Conservation (phyloP, 1,140 invertebrate species). For the Pemphigus obesinymphae region DNA sequence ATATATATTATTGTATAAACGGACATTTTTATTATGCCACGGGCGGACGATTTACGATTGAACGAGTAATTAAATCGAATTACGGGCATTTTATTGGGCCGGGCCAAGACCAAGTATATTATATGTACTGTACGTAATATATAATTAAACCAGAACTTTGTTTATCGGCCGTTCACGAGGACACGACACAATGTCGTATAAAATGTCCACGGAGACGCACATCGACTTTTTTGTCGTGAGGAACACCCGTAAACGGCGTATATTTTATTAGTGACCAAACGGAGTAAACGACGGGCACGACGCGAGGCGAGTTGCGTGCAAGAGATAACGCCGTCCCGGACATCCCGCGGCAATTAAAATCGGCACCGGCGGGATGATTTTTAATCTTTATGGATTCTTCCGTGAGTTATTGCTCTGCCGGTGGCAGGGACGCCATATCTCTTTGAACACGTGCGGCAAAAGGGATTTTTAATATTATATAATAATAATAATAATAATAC, state of each 20-base stretch:
- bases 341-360: slow-evolving; percentile 16
- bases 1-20: not conserved
- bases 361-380: not conserved
- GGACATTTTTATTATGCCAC: too few species aligned
- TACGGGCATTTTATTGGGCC: not conserved
- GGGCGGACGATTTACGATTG: not conserved
- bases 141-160: not conserved
- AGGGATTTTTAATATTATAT: slow-evolving; percentile 10
- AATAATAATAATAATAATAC: too few species aligned
- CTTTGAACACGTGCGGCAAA: not conserved
- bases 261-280: too few species aligned
- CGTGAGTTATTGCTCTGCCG: slow-evolving; percentile 1
- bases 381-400: slow-evolving; percentile 32
- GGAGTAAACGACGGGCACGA: too few species aligned
- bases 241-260: not conserved
- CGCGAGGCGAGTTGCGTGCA: not conserved
- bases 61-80: not conserved
- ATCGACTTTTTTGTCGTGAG: too few species aligned
- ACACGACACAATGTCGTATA: too few species aligned
- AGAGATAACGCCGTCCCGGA: not conserved
- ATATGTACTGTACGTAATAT: not conserved
- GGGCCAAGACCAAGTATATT: too few species aligned
- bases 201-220: too few species aligned
- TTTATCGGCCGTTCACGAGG: too few species aligned
- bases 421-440: not conserved